Conservation (phyloP, 1,140 invertebrate species). For the Macrotrachela quadricornifera region DNA sequence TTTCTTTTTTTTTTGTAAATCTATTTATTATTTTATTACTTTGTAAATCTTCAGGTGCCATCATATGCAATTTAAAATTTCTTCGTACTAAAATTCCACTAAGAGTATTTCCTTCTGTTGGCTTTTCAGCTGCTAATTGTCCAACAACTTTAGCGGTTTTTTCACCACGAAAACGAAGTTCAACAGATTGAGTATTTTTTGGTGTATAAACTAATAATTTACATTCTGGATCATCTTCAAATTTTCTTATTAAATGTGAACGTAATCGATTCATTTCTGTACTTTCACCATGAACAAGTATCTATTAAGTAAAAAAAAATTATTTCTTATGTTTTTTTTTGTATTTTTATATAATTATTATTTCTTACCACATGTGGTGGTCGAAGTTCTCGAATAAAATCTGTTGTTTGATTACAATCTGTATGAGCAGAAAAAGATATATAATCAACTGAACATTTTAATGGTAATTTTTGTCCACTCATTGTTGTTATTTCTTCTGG, state of each 20-base stretch:
- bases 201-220: slow-evolving; percentile 85
- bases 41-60: slow-evolving; percentile 66
- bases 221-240: slow-evolving; percentile 64
- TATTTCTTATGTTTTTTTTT: too few relatives aligned
- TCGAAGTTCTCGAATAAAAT: slow-evolving; percentile 77
- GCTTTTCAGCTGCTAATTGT: slow-evolving; percentile 53
- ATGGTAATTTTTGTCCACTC: slow-evolving; percentile 74
- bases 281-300: slow-evolving; percentile 89
- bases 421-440: slow-evolving; percentile 98
- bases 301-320: too few relatives aligned
- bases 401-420: slow-evolving; percentile 92
- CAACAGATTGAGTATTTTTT: slow-evolving; percentile 71
- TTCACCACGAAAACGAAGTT: slow-evolving; percentile 80
- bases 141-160: slow-evolving; percentile 91
- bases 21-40: slow-evolving; percentile 27
- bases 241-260: slow-evolving; percentile 73
- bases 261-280: slow-evolving; percentile 94
- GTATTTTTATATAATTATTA: too few relatives aligned
- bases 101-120: slow-evolving; percentile 45
- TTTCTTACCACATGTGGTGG: slow-evolving; percentile 55
- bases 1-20: too few relatives aligned
- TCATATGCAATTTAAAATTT: slow-evolving; percentile 91
- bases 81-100: slow-evolving; percentile 84
- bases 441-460: slow-evolving; percentile 84
- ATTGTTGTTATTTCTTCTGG: slow-evolving; percentile 89